Conservation (phyloP, 2,797 vertebrate genomes). For the Zalophus californianus region DNA sequence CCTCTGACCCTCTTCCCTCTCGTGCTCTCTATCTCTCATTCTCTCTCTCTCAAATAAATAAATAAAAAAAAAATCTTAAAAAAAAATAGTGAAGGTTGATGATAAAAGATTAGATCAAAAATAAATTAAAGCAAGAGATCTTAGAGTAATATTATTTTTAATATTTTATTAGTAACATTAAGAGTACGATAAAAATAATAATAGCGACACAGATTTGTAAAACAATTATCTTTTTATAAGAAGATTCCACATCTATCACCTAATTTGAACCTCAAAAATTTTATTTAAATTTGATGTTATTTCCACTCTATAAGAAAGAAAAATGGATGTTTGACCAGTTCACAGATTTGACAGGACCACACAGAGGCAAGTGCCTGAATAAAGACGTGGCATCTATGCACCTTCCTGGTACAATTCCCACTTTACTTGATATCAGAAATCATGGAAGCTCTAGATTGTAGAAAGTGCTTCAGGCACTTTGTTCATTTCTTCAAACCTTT, state of each 20-base stretch:
- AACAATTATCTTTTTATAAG: neutral
- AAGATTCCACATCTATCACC: neutral
- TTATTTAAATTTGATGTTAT: neutral
- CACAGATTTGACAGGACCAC: neutral
- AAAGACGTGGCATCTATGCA: accelerated
- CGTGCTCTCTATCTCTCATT: too few species aligned
- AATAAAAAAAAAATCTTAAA: too few species aligned
- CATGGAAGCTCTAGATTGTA: neutral
- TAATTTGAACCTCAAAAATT: neutral
- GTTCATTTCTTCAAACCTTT: neutral
- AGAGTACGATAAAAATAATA: neutral
- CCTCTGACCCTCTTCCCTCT: too few species aligned
- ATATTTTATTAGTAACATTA: neutral
- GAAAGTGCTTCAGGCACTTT: neutral
- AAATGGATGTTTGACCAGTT: neutral
- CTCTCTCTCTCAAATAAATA: too few species aligned
- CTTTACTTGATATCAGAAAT: neutral
- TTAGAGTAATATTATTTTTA: neutral
- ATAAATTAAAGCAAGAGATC: neutral
- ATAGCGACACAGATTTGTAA: neutral
- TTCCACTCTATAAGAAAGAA: neutral
- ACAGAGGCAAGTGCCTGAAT: neutral
- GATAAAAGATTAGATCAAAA: neutral
- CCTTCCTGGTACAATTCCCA: accelerated
- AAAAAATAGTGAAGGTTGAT: neutral